A percentile compares a stretch with the other conserved stretches of the same genome.
Conservation (phyloP, 2,797 vertebrate genomes). For the Enteromius mattozi region DNA sequence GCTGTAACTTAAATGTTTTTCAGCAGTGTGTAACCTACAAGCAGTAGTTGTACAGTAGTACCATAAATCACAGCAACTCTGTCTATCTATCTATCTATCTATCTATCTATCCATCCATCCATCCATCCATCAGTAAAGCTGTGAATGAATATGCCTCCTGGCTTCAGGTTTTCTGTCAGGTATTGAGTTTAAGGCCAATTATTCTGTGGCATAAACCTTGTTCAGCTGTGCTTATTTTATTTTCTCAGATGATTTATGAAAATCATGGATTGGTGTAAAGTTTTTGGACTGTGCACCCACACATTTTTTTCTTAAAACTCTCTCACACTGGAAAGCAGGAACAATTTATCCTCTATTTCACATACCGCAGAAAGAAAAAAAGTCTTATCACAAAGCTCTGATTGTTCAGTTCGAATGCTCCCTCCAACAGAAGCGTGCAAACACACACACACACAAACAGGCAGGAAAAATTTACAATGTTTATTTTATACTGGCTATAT, state of each 20-base stretch:
- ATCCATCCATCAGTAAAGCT: background rate
- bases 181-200: conserved; percentile 37
- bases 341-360: conserved; percentile 44
- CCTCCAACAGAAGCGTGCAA: background rate
- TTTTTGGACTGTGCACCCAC: conserved; percentile 17
- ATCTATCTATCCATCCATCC: background rate
- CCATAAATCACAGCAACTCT: conserved; percentile 41
- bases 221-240: conserved; percentile 44
- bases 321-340: conserved; percentile 11
- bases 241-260: conserved; percentile 41
- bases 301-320: conserved; percentile 12
- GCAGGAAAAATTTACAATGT: conserved; percentile 51
- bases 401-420: conserved; percentile 50
- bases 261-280: conserved; percentile 6
- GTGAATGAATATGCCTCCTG: background rate
- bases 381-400: conserved; percentile 62
- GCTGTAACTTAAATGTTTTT: conserved; percentile 29
- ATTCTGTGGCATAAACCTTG: conserved; percentile 32
- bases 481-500: conserved; percentile 57
- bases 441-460: conserved; percentile 35
- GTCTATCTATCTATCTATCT: background rate
- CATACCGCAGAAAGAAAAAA: conserved; percentile 5
- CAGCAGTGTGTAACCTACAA: conserved; percentile 22
- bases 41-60: background rate
- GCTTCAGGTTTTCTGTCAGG: conserved; percentile 37